Evolutionary conservation across 2,113 vertebrate species (phyloP), one percentile per base, ranked within the genome.

Genomic region (Pachycephala philippinensis): DNA sequence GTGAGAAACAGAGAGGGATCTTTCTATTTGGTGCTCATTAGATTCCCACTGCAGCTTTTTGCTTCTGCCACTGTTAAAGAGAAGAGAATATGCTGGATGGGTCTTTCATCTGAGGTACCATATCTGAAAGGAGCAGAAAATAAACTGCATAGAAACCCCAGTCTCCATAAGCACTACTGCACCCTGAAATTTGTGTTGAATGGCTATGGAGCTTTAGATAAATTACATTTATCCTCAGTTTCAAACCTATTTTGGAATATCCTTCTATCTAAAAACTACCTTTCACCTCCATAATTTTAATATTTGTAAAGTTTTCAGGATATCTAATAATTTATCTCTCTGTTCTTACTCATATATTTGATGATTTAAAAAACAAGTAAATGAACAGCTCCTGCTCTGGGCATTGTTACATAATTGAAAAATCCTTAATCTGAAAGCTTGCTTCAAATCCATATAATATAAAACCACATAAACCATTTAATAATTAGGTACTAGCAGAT

Each of bases 361-460:
- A 77, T 93, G 50, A 84, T 93, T 81, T 72, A 17, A 63, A 95
- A 92, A 88, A 65, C 33, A 66, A 70, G 75, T 84, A 95, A 88
- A 93, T 63, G 15, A 94, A 35, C 44, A 70, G 69, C 56, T 90
- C 10, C 86, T 93, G 91, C 95, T 96, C 44, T 92, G 83, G 93
- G 93, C 93, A 90, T 90, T 74, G 39, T 90, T 96, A 74, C 68
- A 52, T 93, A 92, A 90, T 44, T 81, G 83, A 74, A 97, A 95
- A 93, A 81, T 90, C 90, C 88, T 92, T 89, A 54, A 75, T 93
- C 83, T 80, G 71, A 90, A 89, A 95, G 59, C 86, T 95, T 22
- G 30, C 60, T 95, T 88, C 45, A 92, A 93, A 90, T 84, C 80
- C 39, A 5, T 78, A 44, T 87, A 75, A 44, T 74, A 83, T 52